A percentile compares a stretch with the other conserved stretches of the same genome.
phyloP scores from a whole-genome alignment of 2,797 vertebrate species.

The Paedocypris micromegethes region DNA sequence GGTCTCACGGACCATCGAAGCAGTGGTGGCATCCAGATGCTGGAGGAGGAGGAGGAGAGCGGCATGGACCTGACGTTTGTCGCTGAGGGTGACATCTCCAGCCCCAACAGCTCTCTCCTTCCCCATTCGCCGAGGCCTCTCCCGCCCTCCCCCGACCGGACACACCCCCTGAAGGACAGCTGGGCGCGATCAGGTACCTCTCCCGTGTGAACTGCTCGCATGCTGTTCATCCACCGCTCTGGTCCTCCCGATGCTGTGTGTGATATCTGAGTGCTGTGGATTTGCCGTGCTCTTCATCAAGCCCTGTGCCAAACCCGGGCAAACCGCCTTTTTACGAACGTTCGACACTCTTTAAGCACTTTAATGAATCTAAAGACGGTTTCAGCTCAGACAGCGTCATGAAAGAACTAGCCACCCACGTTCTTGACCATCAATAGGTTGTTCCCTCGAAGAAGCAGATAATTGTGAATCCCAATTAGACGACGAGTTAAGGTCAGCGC shows the following conservation, averaged over 20 bases:
- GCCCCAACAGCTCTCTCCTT: constrained; percentile 85
- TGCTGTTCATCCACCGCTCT: constrained; percentile 29
- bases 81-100: constrained; percentile 87
- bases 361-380: constrained; percentile 60
- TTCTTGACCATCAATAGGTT: constrained; percentile 30
- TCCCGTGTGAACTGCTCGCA: constrained; percentile 69
- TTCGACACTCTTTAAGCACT: constrained; percentile 66
- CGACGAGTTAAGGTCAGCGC: constrained; percentile 31
- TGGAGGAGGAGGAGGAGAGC: constrained; percentile 61
- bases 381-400: constrained; percentile 29
- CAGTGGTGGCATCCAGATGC: constrained; percentile 65
- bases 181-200: constrained; percentile 89
- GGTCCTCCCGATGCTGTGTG: constrained; percentile 47
- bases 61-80: constrained; percentile 76
- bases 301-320: constrained; percentile 40
- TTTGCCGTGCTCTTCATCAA: constrained; percentile 55
- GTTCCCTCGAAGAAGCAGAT: constrained; percentile 8
- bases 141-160: constrained; percentile 44
- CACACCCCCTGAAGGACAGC: constrained; percentile 53
- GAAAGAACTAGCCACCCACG: constrained; percentile 14
- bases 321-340: constrained; percentile 45
- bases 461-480: constrained; percentile 23
- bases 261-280: constrained; percentile 53
- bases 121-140: constrained; percentile 65
- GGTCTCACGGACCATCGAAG: constrained; percentile 62